These are phyloP conservation scores for Ifrita kowaldi DNA, from an alignment of 2,113 vertebrate genomes.

Conservation along the genomic window DNA sequence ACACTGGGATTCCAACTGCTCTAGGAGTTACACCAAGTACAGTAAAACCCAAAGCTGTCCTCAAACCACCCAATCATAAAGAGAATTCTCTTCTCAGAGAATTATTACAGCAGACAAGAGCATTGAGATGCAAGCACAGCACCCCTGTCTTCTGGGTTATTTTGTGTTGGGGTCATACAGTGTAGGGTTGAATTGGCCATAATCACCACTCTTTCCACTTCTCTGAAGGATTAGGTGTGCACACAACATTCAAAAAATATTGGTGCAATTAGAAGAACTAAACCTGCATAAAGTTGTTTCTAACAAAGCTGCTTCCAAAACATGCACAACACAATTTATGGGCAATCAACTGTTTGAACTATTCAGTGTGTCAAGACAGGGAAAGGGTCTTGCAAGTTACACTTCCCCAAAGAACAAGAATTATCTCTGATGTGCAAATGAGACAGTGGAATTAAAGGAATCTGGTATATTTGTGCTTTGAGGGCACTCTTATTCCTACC, in stretches of 20 bases:
- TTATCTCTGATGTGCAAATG: neutral
- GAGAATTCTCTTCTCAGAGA: neutral
- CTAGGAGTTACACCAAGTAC: neutral
- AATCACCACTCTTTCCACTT: neutral
- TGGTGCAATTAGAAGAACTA: neutral
- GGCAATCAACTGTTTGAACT: neutral
- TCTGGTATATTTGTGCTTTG: neutral
- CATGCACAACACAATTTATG: neutral
- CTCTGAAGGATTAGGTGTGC: neutral
- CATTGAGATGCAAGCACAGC: neutral
- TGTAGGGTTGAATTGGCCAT: neutral
- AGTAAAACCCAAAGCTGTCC: neutral
- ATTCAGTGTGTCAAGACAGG: neutral
- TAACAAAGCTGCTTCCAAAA: neutral
- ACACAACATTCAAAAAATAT: neutral
- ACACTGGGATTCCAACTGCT: neutral
- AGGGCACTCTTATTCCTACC: neutral
- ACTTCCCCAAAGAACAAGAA: neutral
- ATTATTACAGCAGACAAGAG: neutral
- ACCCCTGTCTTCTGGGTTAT: neutral
- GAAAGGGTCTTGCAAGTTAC: neutral
- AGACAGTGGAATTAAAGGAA: neutral
- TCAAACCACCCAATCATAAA: neutral
- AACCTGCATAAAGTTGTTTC: neutral
- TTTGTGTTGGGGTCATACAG: neutral